phyloP scores from a whole-genome alignment of 2,888 invertebrate genomes.

The Yponomeuta cagnagella region DNA sequence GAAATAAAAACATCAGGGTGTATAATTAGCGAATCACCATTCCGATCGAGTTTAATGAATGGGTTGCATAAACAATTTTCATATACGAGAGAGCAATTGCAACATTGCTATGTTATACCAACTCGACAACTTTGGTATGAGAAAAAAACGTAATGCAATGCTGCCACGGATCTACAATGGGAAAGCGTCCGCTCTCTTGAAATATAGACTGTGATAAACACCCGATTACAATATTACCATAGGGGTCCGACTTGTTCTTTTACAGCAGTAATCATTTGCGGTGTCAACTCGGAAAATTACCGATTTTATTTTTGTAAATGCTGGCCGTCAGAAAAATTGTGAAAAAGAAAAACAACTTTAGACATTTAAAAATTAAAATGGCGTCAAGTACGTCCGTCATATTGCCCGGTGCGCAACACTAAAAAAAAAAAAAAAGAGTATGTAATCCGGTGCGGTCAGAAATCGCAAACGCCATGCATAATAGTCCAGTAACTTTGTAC shows the following conservation, averaged over 20 bases:
- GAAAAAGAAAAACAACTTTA: not conserved
- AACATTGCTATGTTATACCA: constrained; percentile 5
- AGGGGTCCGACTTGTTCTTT: constrained; percentile 36
- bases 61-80: constrained; percentile 6
- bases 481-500: no score
- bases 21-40: constrained; percentile 13
- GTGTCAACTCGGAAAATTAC: not conserved
- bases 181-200: not conserved
- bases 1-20: constrained; percentile 11
- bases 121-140: constrained; percentile 1
- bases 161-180: not conserved
- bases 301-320: not conserved
- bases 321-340: not conserved
- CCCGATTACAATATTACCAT: constrained; percentile 62
- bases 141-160: constrained; percentile 1
- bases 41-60: constrained; percentile 8
- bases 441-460: constrained; percentile 24
- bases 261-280: constrained; percentile 16
- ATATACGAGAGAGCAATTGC: constrained; percentile 1
- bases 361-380: not conserved
- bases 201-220: constrained; percentile 35
- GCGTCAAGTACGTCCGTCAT: not conserved
- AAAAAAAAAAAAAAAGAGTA: no score
- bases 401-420: constrained; percentile 17
- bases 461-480: constrained; percentile 33